phyloP scores from a whole-genome alignment of 2,113 vertebrate genomes.

The Acanthisitta chloris region DNA sequence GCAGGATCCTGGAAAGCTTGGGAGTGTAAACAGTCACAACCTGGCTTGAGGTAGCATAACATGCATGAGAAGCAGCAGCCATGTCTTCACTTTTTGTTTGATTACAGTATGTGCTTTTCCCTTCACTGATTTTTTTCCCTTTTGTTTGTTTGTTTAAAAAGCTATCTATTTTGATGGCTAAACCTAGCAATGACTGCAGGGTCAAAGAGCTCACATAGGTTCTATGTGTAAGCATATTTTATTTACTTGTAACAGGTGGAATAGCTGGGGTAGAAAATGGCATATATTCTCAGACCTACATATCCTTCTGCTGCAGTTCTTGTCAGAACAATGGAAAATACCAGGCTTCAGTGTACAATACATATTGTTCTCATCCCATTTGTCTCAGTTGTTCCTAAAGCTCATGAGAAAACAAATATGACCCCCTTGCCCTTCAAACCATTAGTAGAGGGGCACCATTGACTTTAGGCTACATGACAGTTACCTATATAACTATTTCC shows the following conservation, averaged over 20 bases:
- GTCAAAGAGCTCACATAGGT: background rate
- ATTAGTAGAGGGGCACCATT: background rate
- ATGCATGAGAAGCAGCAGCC: background rate
- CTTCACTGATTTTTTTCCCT: background rate
- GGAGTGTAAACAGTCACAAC: background rate
- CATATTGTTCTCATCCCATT: background rate
- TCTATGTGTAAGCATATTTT: background rate
- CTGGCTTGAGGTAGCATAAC: background rate
- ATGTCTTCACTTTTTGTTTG: background rate
- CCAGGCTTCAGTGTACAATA: background rate
- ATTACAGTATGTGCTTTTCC: background rate
- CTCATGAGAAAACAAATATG: background rate
- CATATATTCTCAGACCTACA: background rate
- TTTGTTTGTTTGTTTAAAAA: background rate
- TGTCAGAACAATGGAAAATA: background rate
- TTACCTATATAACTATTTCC: background rate
- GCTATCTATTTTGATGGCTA: background rate
- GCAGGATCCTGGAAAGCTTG: background rate
- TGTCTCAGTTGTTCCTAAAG: background rate
- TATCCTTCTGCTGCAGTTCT: background rate
- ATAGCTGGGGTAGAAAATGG: background rate
- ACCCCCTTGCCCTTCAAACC: background rate
- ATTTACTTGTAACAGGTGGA: background rate
- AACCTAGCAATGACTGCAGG: background rate
- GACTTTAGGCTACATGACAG: background rate